phyloP scores from a whole-genome alignment of 2,113 vertebrate species.

The Penelope pileata region DNA sequence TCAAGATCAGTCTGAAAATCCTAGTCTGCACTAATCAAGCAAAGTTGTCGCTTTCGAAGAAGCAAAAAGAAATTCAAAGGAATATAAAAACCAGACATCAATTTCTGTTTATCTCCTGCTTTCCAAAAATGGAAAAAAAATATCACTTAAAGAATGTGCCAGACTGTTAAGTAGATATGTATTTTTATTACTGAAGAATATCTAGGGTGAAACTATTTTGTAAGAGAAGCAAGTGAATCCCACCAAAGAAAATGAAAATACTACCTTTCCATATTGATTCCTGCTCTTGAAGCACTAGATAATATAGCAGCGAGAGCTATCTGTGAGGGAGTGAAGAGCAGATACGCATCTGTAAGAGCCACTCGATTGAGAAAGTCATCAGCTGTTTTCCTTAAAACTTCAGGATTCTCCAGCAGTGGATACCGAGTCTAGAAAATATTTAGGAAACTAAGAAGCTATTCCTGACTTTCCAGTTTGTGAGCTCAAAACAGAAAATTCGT shows the following conservation, averaged over 20 bases:
- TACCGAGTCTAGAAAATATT: slow-evolving; percentile 86
- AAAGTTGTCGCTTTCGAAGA: not conserved
- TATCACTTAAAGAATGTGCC: not conserved
- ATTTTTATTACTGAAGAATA: not conserved
- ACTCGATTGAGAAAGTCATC: slow-evolving; percentile 93
- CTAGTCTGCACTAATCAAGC: not conserved
- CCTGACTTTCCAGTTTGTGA: fast-evolving
- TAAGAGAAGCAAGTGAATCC: not conserved
- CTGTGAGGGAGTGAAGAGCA: slow-evolving; percentile 91
- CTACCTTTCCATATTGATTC: slow-evolving; percentile 93
- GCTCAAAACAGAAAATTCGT: not conserved
- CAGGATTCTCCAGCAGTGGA: slow-evolving; percentile 90
- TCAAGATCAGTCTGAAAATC: not conserved
- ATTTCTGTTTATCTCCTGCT: not conserved
- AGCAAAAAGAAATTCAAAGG: not conserved
- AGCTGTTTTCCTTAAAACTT: slow-evolving; percentile 88
- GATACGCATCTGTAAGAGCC: slow-evolving; percentile 87
- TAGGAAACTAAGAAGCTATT: not conserved
- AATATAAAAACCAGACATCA: not conserved
- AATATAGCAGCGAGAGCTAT: slow-evolving; percentile 91
- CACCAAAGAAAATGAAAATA: not conserved
- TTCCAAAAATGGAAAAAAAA: not conserved
- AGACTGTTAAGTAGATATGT: not conserved
- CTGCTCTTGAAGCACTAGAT: slow-evolving; percentile 88
- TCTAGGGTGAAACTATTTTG: not conserved